Conservation (phyloP, 2,797 vertebrate genomes). For the Sebastolobus alascanus region DNA sequence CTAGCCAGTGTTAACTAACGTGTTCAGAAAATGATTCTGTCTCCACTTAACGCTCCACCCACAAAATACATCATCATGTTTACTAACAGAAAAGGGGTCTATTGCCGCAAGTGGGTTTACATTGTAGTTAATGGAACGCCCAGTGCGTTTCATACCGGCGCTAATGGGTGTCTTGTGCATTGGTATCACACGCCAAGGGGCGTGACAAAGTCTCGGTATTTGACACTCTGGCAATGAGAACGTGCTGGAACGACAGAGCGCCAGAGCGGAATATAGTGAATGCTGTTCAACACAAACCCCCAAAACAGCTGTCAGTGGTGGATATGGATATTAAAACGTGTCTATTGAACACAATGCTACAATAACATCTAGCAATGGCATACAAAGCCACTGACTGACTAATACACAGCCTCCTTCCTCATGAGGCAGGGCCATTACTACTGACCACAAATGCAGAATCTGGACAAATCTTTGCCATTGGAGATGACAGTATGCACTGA, state of each 20-base stretch:
- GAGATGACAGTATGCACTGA: slow-evolving; percentile 17
- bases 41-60: too few relatives aligned
- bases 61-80: too few relatives aligned
- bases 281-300: not conserved
- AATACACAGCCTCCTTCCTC: slow-evolving; percentile 1
- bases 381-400: not conserved
- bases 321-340: slow-evolving; percentile 5
- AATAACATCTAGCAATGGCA: slow-evolving; percentile 5
- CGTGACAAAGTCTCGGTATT: too few relatives aligned
- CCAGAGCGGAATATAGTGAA: not conserved
- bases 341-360: slow-evolving; percentile 2
- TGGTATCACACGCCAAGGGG: too few relatives aligned
- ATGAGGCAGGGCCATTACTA: slow-evolving; percentile 3
- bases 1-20: too few relatives aligned
- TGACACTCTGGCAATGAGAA: too few relatives aligned
- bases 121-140: too few relatives aligned
- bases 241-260: not conserved
- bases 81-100: too few relatives aligned
- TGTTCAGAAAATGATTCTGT: too few relatives aligned
- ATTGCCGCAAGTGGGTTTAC: too few relatives aligned
- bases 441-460: slow-evolving; percentile 17
- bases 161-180: too few relatives aligned
- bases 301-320: slow-evolving; percentile 2
- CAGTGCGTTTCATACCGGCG: too few relatives aligned
- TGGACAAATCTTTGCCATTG: slow-evolving; percentile 22